Conservation (phyloP, 2,888 invertebrate genomes). For the Brachyptera putata region DNA sequence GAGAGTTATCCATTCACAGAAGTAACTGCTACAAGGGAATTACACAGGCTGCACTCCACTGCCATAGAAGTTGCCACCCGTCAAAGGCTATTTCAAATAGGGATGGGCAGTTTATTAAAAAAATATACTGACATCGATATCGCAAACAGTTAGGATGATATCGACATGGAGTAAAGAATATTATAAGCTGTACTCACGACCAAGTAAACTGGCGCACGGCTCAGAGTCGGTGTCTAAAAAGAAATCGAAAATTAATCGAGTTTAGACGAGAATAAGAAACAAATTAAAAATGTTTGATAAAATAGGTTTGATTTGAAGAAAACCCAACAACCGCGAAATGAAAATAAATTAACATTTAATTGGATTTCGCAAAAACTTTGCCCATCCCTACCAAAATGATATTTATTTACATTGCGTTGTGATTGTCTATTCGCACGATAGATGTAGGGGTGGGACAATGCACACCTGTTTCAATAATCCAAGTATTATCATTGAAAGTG, state of each 20-base stretch:
- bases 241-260: conserved; percentile 33
- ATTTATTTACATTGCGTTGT: conserved; percentile 4
- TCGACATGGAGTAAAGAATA: conserved; percentile 27
- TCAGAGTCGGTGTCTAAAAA: conserved; percentile 34
- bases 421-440: not conserved
- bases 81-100: conserved; percentile 24
- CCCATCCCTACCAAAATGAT: conserved; percentile 30
- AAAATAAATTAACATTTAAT: conserved; percentile 25
- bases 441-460: too few relatives aligned
- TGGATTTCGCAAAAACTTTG: conserved; percentile 22
- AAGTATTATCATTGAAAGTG: too few relatives aligned
- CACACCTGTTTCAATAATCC: too few relatives aligned
- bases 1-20: too few relatives aligned
- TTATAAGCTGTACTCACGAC: conserved; percentile 33
- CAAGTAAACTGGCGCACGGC: conserved; percentile 34
- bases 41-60: conserved; percentile 12
- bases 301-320: conserved; percentile 5
- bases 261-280: conserved; percentile 27
- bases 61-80: conserved; percentile 18
- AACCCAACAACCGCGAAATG: conserved; percentile 27
- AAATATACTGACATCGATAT: conserved; percentile 25
- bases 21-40: too few relatives aligned
- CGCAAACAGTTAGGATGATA: conserved; percentile 18
- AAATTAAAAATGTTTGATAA: conserved; percentile 10
- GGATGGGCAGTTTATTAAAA: conserved; percentile 30